Evolutionary conservation across 2,888 invertebrate species (phyloP).

Genomic region (Agonopterix subpropinquella): DNA sequence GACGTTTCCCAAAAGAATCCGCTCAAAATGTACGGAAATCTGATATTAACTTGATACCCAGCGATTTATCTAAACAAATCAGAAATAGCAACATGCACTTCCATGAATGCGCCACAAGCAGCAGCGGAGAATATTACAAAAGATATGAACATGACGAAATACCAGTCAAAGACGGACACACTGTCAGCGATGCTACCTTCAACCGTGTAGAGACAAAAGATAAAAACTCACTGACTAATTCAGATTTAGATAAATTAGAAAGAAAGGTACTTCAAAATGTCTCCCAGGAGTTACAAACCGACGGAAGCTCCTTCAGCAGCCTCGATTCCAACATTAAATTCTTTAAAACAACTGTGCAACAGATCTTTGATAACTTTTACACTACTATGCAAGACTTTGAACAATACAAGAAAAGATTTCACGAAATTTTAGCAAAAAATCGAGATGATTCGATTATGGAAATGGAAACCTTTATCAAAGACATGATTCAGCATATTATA

Average conservation of each 20-base stretch:
- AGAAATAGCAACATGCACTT: neutral
- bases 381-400: conserved; percentile 51
- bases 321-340: conserved; percentile 55
- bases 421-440: conserved; percentile 48
- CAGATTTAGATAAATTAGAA: conserved; percentile 47
- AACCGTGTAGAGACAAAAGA: conserved; percentile 14
- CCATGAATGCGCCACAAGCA: conserved; percentile 4
- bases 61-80: too few relatives aligned
- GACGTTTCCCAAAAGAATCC: conserved; percentile 11
- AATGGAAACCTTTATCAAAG: conserved; percentile 58
- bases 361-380: conserved; percentile 57
- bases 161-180: conserved; percentile 44
- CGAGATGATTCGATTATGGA: conserved; percentile 39
- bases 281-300: conserved; percentile 43
- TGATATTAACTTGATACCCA: conserved; percentile 11
- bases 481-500: conserved; percentile 55
- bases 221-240: conserved; percentile 34
- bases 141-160: conserved; percentile 48
- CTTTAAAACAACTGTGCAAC: conserved; percentile 52
- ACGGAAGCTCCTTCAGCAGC: conserved; percentile 30
- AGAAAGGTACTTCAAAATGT: conserved; percentile 37
- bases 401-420: conserved; percentile 46
- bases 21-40: conserved; percentile 25
- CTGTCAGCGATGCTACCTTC: conserved; percentile 12
- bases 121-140: conserved; percentile 42